These are phyloP conservation scores for Genyomyrus donnyi DNA, from an alignment of 2,113 vertebrate species.

Conservation along the genomic window DNA sequence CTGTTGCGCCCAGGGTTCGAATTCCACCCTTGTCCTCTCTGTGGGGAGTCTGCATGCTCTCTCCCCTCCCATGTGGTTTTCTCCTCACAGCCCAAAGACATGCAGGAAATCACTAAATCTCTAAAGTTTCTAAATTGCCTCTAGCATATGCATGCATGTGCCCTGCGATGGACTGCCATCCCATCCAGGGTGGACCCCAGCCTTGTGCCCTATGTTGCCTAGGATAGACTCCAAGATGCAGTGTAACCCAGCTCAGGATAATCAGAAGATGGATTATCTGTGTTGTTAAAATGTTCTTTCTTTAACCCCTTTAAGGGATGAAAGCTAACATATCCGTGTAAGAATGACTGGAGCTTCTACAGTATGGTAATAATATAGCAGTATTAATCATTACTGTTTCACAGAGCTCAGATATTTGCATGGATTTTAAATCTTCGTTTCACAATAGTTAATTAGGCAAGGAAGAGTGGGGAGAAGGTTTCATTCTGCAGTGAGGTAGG, in stretches of 20 bases:
- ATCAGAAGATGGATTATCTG: neutral
- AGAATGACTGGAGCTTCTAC: neutral
- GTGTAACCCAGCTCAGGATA: neutral
- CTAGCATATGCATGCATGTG: neutral
- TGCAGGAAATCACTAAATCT: neutral
- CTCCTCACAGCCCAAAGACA: neutral
- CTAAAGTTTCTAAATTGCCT: neutral
- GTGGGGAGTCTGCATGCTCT: neutral
- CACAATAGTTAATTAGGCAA: neutral
- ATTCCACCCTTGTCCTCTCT: neutral
- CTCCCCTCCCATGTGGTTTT: neutral
- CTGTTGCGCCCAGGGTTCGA: neutral
- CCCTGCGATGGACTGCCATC: neutral
- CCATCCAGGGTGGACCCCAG: neutral
- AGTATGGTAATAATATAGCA: neutral
- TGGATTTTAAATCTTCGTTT: neutral
- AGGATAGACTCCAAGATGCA: neutral
- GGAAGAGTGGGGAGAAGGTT: neutral
- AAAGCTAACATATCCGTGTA: neutral
- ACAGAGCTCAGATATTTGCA: neutral
- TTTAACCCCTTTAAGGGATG: neutral
- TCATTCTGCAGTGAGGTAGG: neutral
- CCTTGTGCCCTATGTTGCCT: neutral
- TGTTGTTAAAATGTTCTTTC: neutral
- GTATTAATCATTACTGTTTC: neutral